phyloP scores from a whole-genome alignment of 2,888 invertebrate species.

The Eristalis intricaria region DNA sequence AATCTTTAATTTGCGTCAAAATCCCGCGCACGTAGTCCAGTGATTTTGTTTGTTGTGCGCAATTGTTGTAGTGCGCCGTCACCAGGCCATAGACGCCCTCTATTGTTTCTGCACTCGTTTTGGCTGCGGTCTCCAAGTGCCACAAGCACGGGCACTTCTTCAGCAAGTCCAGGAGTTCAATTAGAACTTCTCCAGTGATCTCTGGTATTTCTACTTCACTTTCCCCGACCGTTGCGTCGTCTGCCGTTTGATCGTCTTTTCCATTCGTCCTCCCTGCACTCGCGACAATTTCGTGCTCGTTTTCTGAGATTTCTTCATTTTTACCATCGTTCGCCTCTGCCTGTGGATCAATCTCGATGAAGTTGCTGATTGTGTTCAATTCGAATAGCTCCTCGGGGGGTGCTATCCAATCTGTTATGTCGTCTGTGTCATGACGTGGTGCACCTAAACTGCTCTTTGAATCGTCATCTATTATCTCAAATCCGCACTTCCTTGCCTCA shows the following conservation, averaged over 20 bases:
- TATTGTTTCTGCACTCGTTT: constrained; percentile 19
- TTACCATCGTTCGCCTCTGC: constrained; percentile 6
- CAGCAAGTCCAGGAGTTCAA: constrained; percentile 48
- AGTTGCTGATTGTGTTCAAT: constrained; percentile 49
- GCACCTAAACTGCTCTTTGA: constrained; percentile 39
- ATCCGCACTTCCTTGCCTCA: neutral
- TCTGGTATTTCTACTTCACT: constrained; percentile 35
- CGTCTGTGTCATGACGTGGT: constrained; percentile 50
- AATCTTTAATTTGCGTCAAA: constrained; percentile 35
- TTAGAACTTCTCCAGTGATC: constrained; percentile 56
- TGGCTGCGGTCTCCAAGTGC: constrained; percentile 32
- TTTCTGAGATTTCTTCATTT: neutral
- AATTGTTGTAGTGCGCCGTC: constrained; percentile 40
- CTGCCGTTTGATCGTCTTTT: neutral
- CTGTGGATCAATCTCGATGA: constrained; percentile 50
- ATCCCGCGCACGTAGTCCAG: constrained; percentile 45
- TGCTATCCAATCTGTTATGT: constrained; percentile 56
- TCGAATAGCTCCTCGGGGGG: constrained; percentile 60
- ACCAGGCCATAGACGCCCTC: constrained; percentile 37
- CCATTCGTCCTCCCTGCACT: neutral
- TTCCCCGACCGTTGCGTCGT: neutral
- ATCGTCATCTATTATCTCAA: constrained; percentile 37
- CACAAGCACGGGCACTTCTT: constrained; percentile 63
- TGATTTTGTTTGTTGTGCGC: constrained; percentile 30
- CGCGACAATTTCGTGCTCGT: neutral